These are phyloP conservation scores for Pimephales promelas DNA, from an alignment of 2,113 vertebrate species.

Conservation along the genomic window DNA sequence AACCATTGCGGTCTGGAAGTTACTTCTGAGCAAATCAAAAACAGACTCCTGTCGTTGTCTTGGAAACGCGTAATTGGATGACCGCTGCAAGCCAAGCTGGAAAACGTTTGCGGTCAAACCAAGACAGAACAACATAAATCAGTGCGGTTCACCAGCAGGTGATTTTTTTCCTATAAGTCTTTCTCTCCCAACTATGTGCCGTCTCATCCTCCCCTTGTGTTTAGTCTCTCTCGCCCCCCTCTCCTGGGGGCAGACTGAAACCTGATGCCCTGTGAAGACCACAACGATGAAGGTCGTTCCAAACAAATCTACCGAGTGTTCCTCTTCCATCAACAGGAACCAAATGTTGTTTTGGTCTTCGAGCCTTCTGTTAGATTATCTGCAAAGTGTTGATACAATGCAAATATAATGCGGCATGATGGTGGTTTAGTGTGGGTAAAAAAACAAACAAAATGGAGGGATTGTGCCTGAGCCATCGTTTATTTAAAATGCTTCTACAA, in stretches of 20 bases:
- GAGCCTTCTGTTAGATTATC: constrained; percentile 6
- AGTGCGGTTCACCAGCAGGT: constrained; percentile 41
- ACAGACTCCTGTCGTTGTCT: constrained; percentile 24
- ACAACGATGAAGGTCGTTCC: constrained; percentile 16
- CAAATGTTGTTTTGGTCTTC: constrained; percentile 41
- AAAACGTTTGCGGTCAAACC: constrained; percentile 9
- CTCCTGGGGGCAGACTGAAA: constrained; percentile 42
- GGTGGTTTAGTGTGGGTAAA: background rate
- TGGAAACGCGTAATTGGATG: constrained; percentile 28
- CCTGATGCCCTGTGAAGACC: constrained; percentile 38
- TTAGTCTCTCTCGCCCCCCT: constrained; percentile 29
- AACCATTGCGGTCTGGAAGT: background rate
- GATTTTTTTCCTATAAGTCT: constrained; percentile 6
- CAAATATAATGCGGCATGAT: background rate
- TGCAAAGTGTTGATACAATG: constrained; percentile 24
- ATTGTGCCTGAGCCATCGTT: constrained; percentile 20
- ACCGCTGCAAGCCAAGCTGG: constrained; percentile 23
- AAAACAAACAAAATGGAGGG: background rate
- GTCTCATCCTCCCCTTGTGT: constrained; percentile 38
- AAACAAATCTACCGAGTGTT: constrained; percentile 30
- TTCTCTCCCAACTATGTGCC: background rate
- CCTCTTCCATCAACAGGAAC: constrained; percentile 19
- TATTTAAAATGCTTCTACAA: constrained; percentile 37
- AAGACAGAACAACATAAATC: constrained; percentile 40
- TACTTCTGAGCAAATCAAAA: constrained; percentile 46